A percentile compares a stretch with the other conserved stretches of the same genome.
These are phyloP conservation scores for Lordiphosa collinella DNA, from an alignment of 1,140 invertebrate species.

Conservation along the genomic window DNA sequence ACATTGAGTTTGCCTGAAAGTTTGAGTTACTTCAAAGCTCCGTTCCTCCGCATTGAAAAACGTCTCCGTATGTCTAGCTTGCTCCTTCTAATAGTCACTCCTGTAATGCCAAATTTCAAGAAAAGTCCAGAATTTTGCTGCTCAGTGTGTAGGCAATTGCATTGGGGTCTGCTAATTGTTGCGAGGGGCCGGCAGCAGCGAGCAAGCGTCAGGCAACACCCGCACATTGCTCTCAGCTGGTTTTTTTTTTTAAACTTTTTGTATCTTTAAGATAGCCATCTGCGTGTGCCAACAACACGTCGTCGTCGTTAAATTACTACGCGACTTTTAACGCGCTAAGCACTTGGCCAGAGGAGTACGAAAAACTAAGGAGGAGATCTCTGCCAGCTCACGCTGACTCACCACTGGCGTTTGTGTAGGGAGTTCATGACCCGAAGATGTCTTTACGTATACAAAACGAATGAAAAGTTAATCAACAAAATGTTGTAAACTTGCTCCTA, in stretches of 20 bases:
- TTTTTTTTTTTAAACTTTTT: constrained; percentile 29
- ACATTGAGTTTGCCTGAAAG: constrained; percentile 81
- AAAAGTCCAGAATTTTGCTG: background rate
- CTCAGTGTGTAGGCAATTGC: constrained; percentile 15
- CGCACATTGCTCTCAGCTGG: constrained; percentile 36
- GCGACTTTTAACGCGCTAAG: constrained; percentile 70
- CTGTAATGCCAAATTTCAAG: too few relatives aligned
- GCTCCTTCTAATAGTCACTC: too few relatives aligned
- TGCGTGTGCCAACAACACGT: constrained; percentile 65
- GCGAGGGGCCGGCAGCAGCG: constrained; percentile 34
- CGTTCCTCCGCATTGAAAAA: constrained; percentile 79
- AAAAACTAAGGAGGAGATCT: too few relatives aligned
- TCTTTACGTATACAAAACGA: constrained; percentile 69
- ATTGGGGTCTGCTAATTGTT: constrained; percentile 47
- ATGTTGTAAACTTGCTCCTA: constrained; percentile 40
- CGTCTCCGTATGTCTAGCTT: constrained; percentile 80
- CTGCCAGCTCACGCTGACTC: background rate
- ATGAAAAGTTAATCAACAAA: constrained; percentile 77
- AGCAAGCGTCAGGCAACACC: constrained; percentile 37
- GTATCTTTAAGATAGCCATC: constrained; percentile 58
- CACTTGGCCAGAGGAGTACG: constrained; percentile 23
- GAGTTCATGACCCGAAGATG: constrained; percentile 7
- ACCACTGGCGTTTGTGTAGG: constrained; percentile 8
- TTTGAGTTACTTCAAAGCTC: constrained; percentile 27
- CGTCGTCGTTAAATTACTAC: constrained; percentile 73